Conservation (phyloP, 2,113 vertebrate species). For the Tursiops truncatus region DNA sequence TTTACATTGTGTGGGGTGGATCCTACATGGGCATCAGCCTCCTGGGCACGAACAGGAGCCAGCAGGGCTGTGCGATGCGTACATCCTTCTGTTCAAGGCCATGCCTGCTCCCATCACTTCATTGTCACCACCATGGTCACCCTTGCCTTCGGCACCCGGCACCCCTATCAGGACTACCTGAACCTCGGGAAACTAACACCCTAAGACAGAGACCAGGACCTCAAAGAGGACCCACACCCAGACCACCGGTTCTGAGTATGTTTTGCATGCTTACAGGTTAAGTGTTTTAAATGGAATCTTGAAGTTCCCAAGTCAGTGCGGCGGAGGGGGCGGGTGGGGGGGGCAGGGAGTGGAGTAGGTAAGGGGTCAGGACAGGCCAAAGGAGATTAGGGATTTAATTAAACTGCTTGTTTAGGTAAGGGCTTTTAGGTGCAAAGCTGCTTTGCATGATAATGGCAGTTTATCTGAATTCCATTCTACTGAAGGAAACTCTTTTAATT, state of each 20-base stretch:
- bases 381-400: slow-evolving; percentile 74
- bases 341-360: neutral
- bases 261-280: neutral
- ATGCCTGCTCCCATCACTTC: fast-evolving
- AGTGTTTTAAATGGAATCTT: slow-evolving; percentile 41
- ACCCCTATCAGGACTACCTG: neutral
- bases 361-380: slow-evolving; percentile 25
- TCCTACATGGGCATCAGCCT: neutral
- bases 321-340: neutral
- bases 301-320: neutral
- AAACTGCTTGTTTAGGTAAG: slow-evolving; percentile 71
- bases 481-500: slow-evolving; percentile 68
- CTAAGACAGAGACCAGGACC: neutral
- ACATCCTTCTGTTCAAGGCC: neutral
- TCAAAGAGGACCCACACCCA: neutral
- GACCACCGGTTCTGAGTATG: neutral
- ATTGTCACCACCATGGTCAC: neutral
- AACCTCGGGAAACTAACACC: neutral
- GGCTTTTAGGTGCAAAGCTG: slow-evolving; percentile 71
- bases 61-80: neutral
- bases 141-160: neutral
- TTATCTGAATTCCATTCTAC: slow-evolving; percentile 73
- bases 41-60: neutral
- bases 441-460: slow-evolving; percentile 74
- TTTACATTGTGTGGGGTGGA: neutral